phyloP scores from a whole-genome alignment of 2,113 vertebrate genomes.

The Podiceps cristatus region DNA sequence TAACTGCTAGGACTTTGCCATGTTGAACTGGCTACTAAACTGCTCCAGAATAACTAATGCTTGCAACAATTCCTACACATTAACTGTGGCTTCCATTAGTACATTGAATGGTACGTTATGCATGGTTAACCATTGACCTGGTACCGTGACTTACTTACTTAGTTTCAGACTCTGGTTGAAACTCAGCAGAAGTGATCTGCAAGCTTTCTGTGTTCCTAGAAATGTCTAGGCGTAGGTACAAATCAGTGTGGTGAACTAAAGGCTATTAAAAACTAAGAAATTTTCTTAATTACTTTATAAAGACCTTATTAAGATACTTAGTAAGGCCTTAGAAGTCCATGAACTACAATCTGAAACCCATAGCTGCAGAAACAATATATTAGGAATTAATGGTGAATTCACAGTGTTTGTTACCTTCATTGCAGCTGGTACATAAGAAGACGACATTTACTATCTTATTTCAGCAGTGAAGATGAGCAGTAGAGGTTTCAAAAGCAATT shows the following conservation, averaged over 20 bases:
- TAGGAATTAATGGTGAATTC: background rate
- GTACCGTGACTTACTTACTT: background rate
- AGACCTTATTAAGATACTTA: background rate
- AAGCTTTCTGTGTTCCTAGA: background rate
- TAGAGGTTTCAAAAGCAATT: background rate
- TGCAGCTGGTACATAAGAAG: background rate
- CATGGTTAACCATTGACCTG: background rate
- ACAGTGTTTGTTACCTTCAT: background rate
- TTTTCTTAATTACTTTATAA: conserved; percentile 15
- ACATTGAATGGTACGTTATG: background rate
- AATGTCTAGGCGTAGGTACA: background rate
- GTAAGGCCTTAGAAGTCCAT: background rate
- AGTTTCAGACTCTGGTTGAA: background rate
- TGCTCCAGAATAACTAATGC: background rate
- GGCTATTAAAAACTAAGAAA: background rate
- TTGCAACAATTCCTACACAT: background rate
- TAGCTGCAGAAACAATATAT: background rate
- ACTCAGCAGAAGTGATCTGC: background rate
- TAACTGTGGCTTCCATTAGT: background rate
- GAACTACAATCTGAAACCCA: background rate
- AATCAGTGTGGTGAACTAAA: background rate
- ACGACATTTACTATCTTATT: background rate
- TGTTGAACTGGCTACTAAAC: background rate
- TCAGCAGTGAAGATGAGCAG: background rate
- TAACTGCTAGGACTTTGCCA: background rate